Evolutionary conservation across 30 jellyfish, hydroid and myxozoan genomes (phyloP), one percentile per base, ranked within the genome.

Genomic region (Phacellophora camtschatica): DNA sequence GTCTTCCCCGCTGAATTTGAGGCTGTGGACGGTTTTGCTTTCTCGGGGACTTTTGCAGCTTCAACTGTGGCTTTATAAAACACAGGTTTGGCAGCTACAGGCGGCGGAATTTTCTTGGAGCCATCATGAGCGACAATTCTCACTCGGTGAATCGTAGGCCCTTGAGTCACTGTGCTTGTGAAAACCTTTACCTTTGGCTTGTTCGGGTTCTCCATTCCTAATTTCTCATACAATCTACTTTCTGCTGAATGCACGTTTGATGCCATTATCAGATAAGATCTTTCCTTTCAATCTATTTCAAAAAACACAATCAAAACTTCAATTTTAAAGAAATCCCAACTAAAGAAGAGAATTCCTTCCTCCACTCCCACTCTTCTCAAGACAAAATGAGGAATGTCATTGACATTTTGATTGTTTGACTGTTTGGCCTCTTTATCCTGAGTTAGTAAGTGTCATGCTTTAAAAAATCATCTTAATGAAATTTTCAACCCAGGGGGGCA

Each of bases 81-180:
- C 13, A 88, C 76, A 50, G 97, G 97, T 62, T 90, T 90, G 19
- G 97, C 92, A 42, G 91, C 91, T 10, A 90, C 97, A 39, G 97
- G 97, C 42, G 97, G 97, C 6, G 97, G 95, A n/a, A 90, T 89
- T 29, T 74, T 74, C 70, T 84, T 84, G 32, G 84, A 70, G 20
- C 83, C 91, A 68, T 64, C 81, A 34, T 80, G 91, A 10, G 91
- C 73, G 15, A 80, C 82, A 35, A 62, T 32, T 6, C 69, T 66
- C 28, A 80, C 77, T 29, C 51, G 58, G 66, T 70, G 83, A 9
- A 62, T 55, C 24, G 66, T 70, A 54, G 91, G 91, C 80, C 83
- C 84, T 32, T 80, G 71, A 49, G 43, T 70, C 37, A 80, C 82
- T 2, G 91, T 64, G 91, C 91, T 80, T 43, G 83, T 80, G 64